Percentiles rank a stretch among this genome's conserved stretches.
These are phyloP conservation scores for Anolis sagrei DNA, from an alignment of 2,113 vertebrate species.

Conservation along the genomic window DNA sequence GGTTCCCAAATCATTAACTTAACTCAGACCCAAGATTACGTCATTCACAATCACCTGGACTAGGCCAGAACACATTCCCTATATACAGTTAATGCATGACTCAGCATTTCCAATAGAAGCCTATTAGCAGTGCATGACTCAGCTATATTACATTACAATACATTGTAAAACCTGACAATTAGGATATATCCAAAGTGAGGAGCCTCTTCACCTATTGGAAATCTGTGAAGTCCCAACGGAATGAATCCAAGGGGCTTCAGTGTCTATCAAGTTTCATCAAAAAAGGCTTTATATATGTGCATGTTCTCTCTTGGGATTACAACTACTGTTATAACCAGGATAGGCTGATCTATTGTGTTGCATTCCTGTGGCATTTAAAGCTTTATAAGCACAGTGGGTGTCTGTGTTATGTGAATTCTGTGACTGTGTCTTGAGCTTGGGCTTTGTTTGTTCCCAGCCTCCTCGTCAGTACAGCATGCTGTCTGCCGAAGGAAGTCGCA, in stretches of 20 bases:
- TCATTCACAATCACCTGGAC: no score
- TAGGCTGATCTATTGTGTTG: background rate
- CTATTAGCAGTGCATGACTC: no score
- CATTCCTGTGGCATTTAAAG: background rate
- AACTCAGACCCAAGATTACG: no score
- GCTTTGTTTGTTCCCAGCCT: conserved; percentile 66
- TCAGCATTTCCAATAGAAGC: no score
- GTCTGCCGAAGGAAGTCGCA: conserved; percentile 87
- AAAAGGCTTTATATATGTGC: background rate
- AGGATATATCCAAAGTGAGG: no score
- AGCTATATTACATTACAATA: no score
- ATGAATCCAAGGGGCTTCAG: background rate
- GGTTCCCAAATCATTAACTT: no score
- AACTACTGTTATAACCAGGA: background rate
- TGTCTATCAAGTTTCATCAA: background rate
- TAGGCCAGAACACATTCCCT: no score
- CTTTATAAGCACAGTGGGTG: background rate
- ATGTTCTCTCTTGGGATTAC: background rate
- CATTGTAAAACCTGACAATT: no score
- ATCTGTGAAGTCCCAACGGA: background rate
- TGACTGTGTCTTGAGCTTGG: background rate
- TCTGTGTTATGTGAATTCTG: background rate
- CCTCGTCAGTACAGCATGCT: conserved; percentile 80
- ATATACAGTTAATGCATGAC: no score
- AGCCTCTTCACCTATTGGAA: background rate